These are phyloP conservation scores for Sarotherodon lohbergeri DNA, from an alignment of 2,113 vertebrate genomes.

Conservation along the genomic window DNA sequence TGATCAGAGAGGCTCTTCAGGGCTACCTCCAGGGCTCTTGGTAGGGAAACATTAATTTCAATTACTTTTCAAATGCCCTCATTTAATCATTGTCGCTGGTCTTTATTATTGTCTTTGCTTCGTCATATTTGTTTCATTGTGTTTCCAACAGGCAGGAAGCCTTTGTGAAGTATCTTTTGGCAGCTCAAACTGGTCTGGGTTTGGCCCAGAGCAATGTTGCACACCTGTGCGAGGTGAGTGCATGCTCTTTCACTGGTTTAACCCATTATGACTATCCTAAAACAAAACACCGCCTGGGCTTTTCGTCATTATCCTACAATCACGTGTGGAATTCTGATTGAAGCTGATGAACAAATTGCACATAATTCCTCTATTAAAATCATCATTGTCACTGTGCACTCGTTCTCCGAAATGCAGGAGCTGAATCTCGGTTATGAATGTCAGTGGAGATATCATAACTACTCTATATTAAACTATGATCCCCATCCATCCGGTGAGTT, in stretches of 20 bases:
- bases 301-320: neutral
- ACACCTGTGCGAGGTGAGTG: conserved; percentile 82
- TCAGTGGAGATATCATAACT: conserved; percentile 88
- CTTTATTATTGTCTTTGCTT: neutral
- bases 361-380: neutral
- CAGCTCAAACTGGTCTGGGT: conserved; percentile 88
- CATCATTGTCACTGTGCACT: neutral
- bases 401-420: conserved; percentile 65
- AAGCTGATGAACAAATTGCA: neutral
- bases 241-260: neutral
- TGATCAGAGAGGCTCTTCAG: conserved; percentile 83
- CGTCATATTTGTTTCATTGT: neutral
- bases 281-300: neutral
- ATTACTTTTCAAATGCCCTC: conserved; percentile 9
- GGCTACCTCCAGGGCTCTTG: conserved; percentile 81
- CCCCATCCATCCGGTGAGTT: conserved; percentile 83
- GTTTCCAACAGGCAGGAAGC: conserved; percentile 77
- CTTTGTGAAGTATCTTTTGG: conserved; percentile 82
- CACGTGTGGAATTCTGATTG: neutral
- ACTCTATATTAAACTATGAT: conserved; percentile 82
- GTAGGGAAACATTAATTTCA: conserved; percentile 66
- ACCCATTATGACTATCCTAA: neutral
- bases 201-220: conserved; percentile 89
- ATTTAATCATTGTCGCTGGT: neutral
- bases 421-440: conserved; percentile 75